A percentile compares a stretch with the other conserved stretches of the same genome.
Evolutionary conservation across 2,797 vertebrate genomes (phyloP).

Genomic region (Sebastes cheni): DNA sequence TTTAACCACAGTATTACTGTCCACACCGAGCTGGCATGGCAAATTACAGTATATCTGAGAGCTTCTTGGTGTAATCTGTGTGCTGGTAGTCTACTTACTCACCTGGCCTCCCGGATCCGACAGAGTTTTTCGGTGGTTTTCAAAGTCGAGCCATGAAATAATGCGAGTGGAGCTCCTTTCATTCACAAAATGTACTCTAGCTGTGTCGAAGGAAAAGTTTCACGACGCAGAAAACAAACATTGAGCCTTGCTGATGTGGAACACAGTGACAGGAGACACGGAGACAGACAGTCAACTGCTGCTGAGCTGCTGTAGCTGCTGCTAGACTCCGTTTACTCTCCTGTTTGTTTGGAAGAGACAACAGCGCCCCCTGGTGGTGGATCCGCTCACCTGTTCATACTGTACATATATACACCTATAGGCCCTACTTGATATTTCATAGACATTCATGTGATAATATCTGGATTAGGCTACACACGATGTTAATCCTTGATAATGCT

Average conservation of each 20-base stretch:
- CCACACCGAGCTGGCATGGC: neutral
- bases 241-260: neutral
- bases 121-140: neutral
- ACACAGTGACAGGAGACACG: neutral
- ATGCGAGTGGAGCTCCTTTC: neutral
- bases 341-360: neutral
- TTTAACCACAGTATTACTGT: neutral
- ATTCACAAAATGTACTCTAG: too few relatives aligned
- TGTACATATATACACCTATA: too few relatives aligned
- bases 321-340: neutral
- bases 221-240: neutral
- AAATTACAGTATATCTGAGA: neutral
- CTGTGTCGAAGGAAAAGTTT: conserved; percentile 4
- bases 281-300: neutral
- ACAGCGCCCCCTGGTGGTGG: conserved; percentile 14
- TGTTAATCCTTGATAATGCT: neutral
- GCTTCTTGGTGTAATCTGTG: conserved; percentile 10
- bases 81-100: conserved; percentile 2
- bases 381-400: rapidly evolving
- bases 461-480: neutral
- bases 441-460: neutral
- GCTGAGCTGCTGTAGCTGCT: conserved; percentile 3
- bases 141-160: conserved; percentile 9
- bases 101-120: conserved; percentile 40
- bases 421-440: too few relatives aligned